phyloP scores from a whole-genome alignment of 1,140 invertebrate genomes.

The Trigoniulus corallinus region DNA sequence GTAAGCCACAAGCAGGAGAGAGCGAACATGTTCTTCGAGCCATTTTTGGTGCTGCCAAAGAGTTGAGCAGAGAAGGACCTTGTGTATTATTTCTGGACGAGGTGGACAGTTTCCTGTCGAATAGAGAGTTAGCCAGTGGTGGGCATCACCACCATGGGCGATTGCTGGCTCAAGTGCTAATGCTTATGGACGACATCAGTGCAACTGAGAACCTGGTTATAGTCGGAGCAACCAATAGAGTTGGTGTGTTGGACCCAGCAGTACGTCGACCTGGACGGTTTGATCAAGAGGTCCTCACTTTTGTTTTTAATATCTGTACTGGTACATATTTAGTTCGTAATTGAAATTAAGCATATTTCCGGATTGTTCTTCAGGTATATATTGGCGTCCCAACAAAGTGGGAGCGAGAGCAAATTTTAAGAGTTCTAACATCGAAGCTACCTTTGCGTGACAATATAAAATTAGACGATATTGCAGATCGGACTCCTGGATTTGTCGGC shows the following conservation, averaged over 20 bases:
- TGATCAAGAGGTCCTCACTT: conserved; percentile 16
- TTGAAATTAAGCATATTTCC: neutral
- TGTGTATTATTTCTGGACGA: conserved; percentile 19
- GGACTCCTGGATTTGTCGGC: conserved; percentile 33
- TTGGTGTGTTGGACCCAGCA: conserved; percentile 25
- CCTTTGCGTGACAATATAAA: conserved; percentile 13
- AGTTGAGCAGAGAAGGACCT: conserved; percentile 1
- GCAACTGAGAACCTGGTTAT: conserved; percentile 13
- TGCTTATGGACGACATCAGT: conserved; percentile 23
- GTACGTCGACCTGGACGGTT: conserved; percentile 24
- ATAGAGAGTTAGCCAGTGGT: neutral
- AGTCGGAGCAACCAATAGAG: conserved; percentile 23
- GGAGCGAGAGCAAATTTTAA: neutral
- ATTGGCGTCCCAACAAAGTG: conserved; percentile 14
- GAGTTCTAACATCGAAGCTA: conserved; percentile 9
- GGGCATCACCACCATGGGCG: conserved; percentile 6
- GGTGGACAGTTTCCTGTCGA: conserved; percentile 15
- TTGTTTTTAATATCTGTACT: conserved; percentile 7
- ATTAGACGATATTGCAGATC: conserved; percentile 19
- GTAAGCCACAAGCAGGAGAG: conserved; percentile 8
- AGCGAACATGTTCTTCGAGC: conserved; percentile 7
- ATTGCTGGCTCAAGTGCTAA: conserved; percentile 20
- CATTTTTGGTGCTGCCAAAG: conserved; percentile 11
- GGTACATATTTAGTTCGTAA: conserved; percentile 5
- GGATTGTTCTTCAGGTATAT: conserved; percentile 14